Conservation (phyloP, 2,797 vertebrate species). For the Kryptolebias ocellatus region DNA sequence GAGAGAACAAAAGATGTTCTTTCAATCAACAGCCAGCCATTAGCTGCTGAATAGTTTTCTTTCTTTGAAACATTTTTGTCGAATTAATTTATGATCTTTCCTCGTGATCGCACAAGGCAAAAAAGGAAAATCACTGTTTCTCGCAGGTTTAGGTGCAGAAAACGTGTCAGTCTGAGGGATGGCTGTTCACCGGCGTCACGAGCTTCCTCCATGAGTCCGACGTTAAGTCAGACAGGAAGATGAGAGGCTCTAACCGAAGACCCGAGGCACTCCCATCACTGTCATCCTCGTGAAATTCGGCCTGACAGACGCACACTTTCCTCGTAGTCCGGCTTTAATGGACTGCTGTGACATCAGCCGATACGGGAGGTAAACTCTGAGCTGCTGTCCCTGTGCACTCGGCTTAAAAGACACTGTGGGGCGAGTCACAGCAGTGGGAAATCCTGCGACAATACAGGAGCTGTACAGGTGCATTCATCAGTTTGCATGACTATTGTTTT, state of each 20-base stretch:
- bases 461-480: constrained; percentile 17
- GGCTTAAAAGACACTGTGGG: constrained; percentile 17
- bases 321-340: constrained; percentile 61
- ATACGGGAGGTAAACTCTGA: constrained; percentile 40
- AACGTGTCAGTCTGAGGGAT: constrained; percentile 1
- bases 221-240: constrained; percentile 30
- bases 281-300: constrained; percentile 61
- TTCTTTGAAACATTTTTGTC: too few relatives aligned
- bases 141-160: constrained; percentile 1
- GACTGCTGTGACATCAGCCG: constrained; percentile 66
- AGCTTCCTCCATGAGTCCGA: constrained; percentile 39
- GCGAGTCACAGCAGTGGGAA: constrained; percentile 37
- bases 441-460: constrained; percentile 11
- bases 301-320: constrained; percentile 69
- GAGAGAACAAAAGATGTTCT: too few relatives aligned
- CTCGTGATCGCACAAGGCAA: too few relatives aligned
- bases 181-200: constrained; percentile 28
- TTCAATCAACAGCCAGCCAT: too few relatives aligned
- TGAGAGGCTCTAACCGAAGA: constrained; percentile 48
- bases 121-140: background rate
- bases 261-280: constrained; percentile 64
- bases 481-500: constrained; percentile 1
- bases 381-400: constrained; percentile 45
- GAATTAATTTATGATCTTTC: too few relatives aligned
- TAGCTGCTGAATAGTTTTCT: too few relatives aligned